These are phyloP conservation scores for Lepidotrigona ventralis DNA, from an alignment of 1,140 invertebrate species.

Conservation along the genomic window DNA sequence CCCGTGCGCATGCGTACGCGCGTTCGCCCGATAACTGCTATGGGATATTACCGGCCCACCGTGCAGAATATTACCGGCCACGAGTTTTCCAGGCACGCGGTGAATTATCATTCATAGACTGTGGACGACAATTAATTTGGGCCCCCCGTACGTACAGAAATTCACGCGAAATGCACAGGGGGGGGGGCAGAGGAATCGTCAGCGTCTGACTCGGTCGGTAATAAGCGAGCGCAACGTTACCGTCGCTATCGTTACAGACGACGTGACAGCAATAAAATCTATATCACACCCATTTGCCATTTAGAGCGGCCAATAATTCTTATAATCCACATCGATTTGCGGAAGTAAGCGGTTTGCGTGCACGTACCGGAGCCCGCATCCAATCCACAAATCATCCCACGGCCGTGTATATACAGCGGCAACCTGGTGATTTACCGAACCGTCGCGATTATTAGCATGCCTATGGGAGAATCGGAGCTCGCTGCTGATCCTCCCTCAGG, in stretches of 20 bases:
- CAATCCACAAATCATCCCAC: constrained; percentile 58
- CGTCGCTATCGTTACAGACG: constrained; percentile 25
- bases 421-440: constrained; percentile 52
- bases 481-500: neutral
- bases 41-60: constrained; percentile 53
- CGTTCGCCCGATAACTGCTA: neutral
- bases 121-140: constrained; percentile 58
- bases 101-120: constrained; percentile 61
- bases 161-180: neutral
- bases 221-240: constrained; percentile 48
- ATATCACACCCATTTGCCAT: constrained; percentile 60
- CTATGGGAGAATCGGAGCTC: constrained; percentile 48
- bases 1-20: neutral
- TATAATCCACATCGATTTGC: constrained; percentile 56
- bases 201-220: constrained; percentile 12
- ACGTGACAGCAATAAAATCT: constrained; percentile 60
- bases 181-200: neutral
- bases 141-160: constrained; percentile 33
- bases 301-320: constrained; percentile 60
- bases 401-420: neutral
- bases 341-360: constrained; percentile 65
- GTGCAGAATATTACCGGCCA: no score
- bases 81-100: constrained; percentile 33
- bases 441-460: constrained; percentile 57
- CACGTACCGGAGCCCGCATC: constrained; percentile 30